Conservation (phyloP, 2,113 vertebrate genomes). For the Pedetes capensis region DNA sequence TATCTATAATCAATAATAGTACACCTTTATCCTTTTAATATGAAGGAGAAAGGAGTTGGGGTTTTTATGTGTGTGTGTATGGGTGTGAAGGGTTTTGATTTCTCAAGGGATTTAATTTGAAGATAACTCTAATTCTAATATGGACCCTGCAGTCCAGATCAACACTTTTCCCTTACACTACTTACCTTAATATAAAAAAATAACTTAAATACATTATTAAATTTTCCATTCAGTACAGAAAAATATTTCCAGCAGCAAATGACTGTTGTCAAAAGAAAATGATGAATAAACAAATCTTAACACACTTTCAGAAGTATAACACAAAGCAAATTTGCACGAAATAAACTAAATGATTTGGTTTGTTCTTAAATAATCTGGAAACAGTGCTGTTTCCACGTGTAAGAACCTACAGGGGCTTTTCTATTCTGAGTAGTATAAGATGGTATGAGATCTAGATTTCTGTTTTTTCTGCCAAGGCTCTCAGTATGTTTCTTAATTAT, state of each 20-base stretch:
- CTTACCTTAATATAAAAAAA: not conserved
- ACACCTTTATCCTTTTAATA: not conserved
- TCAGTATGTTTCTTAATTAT: not conserved
- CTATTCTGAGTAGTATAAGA: not conserved
- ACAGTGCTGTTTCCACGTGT: not conserved
- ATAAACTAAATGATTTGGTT: not conserved
- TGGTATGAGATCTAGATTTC: not conserved
- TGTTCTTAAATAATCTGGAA: not conserved
- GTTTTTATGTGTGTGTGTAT: not conserved
- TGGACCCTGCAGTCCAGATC: not conserved
- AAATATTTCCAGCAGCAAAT: not conserved
- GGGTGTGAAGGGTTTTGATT: not conserved
- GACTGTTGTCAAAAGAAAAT: not conserved
- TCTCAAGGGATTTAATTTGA: not conserved
- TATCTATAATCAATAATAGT: not conserved
- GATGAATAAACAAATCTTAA: not conserved
- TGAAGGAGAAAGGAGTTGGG: not conserved
- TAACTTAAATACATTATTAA: not conserved
- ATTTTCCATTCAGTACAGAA: not conserved
- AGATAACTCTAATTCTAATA: not conserved
- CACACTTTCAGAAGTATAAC: not conserved
- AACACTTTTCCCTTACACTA: not conserved
- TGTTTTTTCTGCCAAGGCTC: not conserved
- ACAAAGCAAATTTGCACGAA: not conserved
- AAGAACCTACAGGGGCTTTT: not conserved